A percentile compares a stretch with the other conserved stretches of the same genome.
These are phyloP conservation scores for Sitta carolinensis DNA, from an alignment of 2,797 vertebrate genomes.

Conservation along the genomic window DNA sequence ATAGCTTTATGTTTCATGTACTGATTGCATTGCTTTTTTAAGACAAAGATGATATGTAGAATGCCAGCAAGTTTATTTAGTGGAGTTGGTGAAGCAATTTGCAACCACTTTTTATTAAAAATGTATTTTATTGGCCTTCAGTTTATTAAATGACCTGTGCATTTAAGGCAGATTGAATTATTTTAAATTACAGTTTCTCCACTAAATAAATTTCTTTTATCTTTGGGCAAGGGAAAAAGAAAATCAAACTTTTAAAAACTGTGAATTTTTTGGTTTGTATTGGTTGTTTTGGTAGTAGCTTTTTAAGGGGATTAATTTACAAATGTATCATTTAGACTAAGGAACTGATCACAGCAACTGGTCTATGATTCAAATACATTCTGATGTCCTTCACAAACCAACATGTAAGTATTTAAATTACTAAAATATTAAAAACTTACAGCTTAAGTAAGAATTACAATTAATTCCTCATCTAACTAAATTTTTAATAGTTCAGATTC, in stretches of 20 bases:
- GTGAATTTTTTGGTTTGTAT: background rate
- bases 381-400: background rate
- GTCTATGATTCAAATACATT: background rate
- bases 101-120: background rate
- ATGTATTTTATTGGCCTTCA: background rate
- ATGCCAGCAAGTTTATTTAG: background rate
- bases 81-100: background rate
- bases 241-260: background rate
- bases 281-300: background rate
- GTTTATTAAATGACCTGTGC: background rate
- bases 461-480: background rate
- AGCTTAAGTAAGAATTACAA: background rate
- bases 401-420: background rate
- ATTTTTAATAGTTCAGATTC: background rate
- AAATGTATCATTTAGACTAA: background rate
- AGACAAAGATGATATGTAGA: background rate
- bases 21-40: background rate
- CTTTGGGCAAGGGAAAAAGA: background rate
- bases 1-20: background rate
- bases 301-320: background rate
- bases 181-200: background rate
- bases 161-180: background rate
- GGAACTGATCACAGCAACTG: background rate
- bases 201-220: background rate
- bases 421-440: background rate